phyloP scores from a whole-genome alignment of 2,888 invertebrate species.

The Leucophora obtusa region DNA sequence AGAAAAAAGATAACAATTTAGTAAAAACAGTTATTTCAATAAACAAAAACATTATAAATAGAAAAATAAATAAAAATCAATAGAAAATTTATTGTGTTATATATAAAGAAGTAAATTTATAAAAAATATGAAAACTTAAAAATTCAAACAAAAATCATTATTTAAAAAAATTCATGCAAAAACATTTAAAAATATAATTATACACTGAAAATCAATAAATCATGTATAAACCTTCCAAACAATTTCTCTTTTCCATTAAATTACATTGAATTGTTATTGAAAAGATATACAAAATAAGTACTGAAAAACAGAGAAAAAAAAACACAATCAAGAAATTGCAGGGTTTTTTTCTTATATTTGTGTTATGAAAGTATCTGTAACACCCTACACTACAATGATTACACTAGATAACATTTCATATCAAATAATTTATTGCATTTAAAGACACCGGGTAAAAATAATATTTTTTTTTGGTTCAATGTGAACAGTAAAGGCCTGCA shows the following conservation, averaged over 20 bases:
- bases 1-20: slow-evolving; percentile 11
- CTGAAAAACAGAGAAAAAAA: not conserved
- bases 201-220: slow-evolving; percentile 87
- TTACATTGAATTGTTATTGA: not conserved
- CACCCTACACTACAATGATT: too few species aligned
- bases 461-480: too few species aligned
- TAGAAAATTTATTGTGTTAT: not conserved
- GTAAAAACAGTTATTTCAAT: not conserved
- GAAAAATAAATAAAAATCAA: slow-evolving; percentile 11
- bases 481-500: too few species aligned
- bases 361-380: too few species aligned
- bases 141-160: not conserved
- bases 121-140: too few species aligned
- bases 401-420: too few species aligned
- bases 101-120: too few species aligned
- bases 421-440: too few species aligned
- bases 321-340: not conserved
- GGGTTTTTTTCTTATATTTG: not conserved
- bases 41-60: not conserved
- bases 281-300: slow-evolving; percentile 16
- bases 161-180: too few species aligned
- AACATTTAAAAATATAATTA: too few species aligned
- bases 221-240: slow-evolving; percentile 84
- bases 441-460: too few species aligned
- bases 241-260: slow-evolving; percentile 86